These are phyloP conservation scores for Ruditapes philippinarum DNA, from an alignment of 1,140 invertebrate genomes.

Conservation along the genomic window DNA sequence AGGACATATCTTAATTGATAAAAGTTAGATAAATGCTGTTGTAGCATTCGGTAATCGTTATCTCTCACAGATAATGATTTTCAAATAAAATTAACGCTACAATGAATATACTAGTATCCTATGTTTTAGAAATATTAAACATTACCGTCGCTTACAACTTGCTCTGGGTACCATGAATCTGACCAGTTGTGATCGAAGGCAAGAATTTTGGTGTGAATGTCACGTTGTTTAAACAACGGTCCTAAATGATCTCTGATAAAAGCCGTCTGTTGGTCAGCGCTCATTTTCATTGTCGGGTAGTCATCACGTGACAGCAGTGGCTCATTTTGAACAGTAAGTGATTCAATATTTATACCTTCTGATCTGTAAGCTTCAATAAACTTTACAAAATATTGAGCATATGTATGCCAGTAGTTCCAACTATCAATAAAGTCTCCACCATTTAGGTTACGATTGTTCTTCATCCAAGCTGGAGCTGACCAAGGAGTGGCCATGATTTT, in stretches of 20 bases:
- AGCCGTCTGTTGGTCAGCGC: slow-evolving; percentile 39
- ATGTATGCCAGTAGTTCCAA: slow-evolving; percentile 65
- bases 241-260: slow-evolving; percentile 72
- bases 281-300: slow-evolving; percentile 70
- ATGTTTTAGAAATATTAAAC: background rate
- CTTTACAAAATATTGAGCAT: slow-evolving; percentile 69
- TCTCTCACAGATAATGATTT: background rate
- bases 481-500: slow-evolving; percentile 75
- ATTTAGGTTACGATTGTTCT: slow-evolving; percentile 62
- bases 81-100: too few species aligned
- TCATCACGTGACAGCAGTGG: slow-evolving; percentile 58
- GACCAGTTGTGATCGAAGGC: slow-evolving; percentile 76
- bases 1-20: too few species aligned
- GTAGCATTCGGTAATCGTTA: too few species aligned
- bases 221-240: slow-evolving; percentile 65
- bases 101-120: too few species aligned
- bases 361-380: slow-evolving; percentile 73
- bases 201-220: slow-evolving; percentile 74
- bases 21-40: too few species aligned
- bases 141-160: slow-evolving; percentile 68
- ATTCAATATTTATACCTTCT: slow-evolving; percentile 71
- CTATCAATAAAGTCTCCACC: slow-evolving; percentile 67
- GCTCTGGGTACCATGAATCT: slow-evolving; percentile 63
- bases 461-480: slow-evolving; percentile 78
- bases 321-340: slow-evolving; percentile 77